phyloP scores from a whole-genome alignment of 2,888 invertebrate species.

The Flabesymbios commensalis region DNA sequence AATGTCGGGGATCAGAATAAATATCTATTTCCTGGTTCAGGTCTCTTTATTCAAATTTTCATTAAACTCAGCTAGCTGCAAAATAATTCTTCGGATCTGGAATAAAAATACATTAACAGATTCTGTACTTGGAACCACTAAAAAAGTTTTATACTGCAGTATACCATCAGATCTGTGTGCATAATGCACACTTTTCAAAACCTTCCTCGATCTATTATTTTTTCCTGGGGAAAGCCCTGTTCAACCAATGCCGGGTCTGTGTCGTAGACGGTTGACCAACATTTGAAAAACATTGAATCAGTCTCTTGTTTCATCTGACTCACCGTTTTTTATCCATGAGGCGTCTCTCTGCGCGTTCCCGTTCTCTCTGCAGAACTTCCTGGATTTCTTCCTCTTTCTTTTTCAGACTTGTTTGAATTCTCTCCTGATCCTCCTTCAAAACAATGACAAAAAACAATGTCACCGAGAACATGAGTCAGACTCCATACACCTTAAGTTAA shows the following conservation, averaged over 20 bases:
- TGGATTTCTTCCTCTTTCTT: conserved; percentile 63
- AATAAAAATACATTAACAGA: no score
- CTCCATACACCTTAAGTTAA: no score
- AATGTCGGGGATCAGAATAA: background rate
- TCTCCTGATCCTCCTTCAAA: conserved; percentile 76
- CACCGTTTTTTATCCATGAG: no score
- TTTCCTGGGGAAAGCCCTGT: background rate
- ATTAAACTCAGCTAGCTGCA: background rate
- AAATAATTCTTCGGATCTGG: no score
- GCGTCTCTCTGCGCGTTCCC: conserved; percentile 40
- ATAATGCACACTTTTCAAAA: background rate
- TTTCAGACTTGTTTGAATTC: conserved; percentile 69
- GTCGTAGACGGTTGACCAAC: no score
- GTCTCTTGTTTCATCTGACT: no score
- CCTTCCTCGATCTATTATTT: background rate
- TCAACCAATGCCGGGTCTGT: no score
- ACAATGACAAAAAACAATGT: conserved; percentile 8
- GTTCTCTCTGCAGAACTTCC: conserved; percentile 46
- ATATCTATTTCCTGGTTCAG: background rate
- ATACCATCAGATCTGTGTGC: no score
- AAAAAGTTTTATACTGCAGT: no score
- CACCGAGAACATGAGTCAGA: no score
- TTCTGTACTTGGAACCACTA: no score
- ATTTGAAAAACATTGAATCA: no score
- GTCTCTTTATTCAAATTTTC: background rate